phyloP scores from a whole-genome alignment of 1,140 invertebrate genomes.

The Ephestia elutella region DNA sequence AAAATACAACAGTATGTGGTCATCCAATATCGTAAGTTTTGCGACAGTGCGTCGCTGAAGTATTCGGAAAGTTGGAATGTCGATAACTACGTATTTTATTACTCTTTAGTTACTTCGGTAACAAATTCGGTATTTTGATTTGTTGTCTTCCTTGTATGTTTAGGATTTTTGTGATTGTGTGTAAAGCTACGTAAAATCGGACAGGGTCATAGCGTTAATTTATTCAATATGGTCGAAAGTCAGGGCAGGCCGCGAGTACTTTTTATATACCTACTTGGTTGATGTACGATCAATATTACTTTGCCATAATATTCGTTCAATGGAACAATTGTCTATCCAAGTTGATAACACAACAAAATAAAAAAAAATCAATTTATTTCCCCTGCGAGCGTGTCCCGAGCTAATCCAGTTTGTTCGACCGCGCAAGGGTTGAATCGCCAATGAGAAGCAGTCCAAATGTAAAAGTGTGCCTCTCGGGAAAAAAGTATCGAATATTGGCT shows the following conservation, averaged over 20 bases:
- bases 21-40: constrained; percentile 41
- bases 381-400: constrained; percentile 57
- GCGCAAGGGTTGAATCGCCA: constrained; percentile 69
- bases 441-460: constrained; percentile 61
- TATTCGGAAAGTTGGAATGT: neutral
- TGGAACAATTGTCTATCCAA: constrained; percentile 48
- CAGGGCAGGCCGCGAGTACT: no score
- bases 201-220: no score
- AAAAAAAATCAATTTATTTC: constrained; percentile 62
- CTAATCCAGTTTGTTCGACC: constrained; percentile 70
- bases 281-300: neutral
- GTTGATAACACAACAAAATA: constrained; percentile 42
- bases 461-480: constrained; percentile 45
- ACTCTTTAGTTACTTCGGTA: neutral
- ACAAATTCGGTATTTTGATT: neutral
- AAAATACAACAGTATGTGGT: constrained; percentile 41
- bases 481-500: constrained; percentile 42
- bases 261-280: no score
- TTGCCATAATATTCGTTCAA: constrained; percentile 49
- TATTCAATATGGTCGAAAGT: no score
- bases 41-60: constrained; percentile 11
- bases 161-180: no score
- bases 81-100: neutral
- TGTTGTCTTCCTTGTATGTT: neutral
- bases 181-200: no score